Evolutionary conservation across 2,888 invertebrate species (phyloP), one percentile per base, ranked within the genome.

Genomic region (Zaprionus obscuricornis): DNA sequence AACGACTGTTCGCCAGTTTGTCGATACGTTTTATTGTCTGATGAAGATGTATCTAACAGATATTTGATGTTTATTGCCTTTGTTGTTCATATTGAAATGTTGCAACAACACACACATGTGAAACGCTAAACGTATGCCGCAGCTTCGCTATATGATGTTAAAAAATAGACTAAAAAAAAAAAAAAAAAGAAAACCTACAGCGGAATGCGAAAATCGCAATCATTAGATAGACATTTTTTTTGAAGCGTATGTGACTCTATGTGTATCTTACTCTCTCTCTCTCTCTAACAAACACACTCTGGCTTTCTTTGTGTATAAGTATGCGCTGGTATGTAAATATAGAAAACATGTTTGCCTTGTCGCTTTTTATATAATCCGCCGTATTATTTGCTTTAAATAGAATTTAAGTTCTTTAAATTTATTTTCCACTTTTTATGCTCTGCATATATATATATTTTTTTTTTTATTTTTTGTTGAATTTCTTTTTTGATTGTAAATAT

Each of bases 11-110:
- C 11, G 24, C 17, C 13, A 13, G 8, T 14, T 14, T 17, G 24
- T 40, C 11, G 6, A 4, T 49, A 33, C 50, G 26, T 16, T 47
- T 43, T 43, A 42, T 40, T 66, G 64, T 47, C 64, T 72, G 85
- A 81, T 81, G 79, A 85, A 81, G 85, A 81, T 85, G 83, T 85
- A 81, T 85, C 85, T 76, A 83, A 78, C 74, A 67, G 81, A 85
- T 83, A 74, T 79, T 83, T 81, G 79, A 83, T 85, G 83, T 83
- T 78, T 83, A 83, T 85, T 78, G 73, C 78, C 62, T 62, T 74
- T 74, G 72, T 60, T 69, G 85, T 24, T 64, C 65, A 42, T 59
- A 76, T 76, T 57, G 68, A 83, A 83, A 75, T 75, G 72, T 56
- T 78, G 60, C 60, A 55, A 45, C 55, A 63, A 43, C 45, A 56